These are phyloP conservation scores for Dasysyrphus tricinctus DNA, from an alignment of 2,888 invertebrate genomes.

Conservation along the genomic window DNA sequence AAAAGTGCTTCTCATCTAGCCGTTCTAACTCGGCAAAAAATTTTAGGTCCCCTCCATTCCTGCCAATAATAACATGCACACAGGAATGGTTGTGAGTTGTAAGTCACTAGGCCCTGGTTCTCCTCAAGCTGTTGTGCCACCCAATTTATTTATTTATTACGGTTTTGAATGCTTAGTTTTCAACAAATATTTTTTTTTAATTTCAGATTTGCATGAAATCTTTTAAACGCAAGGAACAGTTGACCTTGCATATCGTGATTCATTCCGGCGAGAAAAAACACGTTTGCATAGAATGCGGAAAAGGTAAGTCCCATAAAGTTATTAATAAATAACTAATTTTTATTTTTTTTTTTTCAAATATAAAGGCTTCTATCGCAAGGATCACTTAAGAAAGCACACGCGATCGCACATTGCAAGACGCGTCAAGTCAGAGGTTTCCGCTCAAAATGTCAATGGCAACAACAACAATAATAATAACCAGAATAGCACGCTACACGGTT, in stretches of 20 bases:
- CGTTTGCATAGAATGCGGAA: slow-evolving; percentile 93
- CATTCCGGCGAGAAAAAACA: slow-evolving; percentile 95
- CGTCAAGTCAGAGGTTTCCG: slow-evolving; percentile 92
- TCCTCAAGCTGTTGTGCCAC: no score
- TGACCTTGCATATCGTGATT: slow-evolving; percentile 94
- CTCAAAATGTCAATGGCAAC: slow-evolving; percentile 85
- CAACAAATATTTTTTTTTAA: neutral
- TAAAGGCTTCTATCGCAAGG: slow-evolving; percentile 91
- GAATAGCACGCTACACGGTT: slow-evolving; percentile 81
- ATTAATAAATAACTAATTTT: no score
- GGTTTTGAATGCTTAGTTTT: no score
- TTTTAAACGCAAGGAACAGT: slow-evolving; percentile 94
- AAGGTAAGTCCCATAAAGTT: no score
- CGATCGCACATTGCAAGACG: slow-evolving; percentile 93
- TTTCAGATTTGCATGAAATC: slow-evolving; percentile 90
- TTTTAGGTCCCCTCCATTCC: no score
- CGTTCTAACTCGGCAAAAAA: no score
- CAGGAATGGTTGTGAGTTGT: no score
- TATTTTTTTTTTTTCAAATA: neutral
- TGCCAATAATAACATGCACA: no score
- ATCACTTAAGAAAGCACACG: slow-evolving; percentile 93
- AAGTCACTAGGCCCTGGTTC: no score
- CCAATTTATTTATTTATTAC: no score
- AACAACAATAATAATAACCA: slow-evolving; percentile 78
- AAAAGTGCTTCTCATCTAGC: no score